These are phyloP conservation scores for Ceryle rudis DNA, from an alignment of 2,797 vertebrate genomes.

Conservation along the genomic window DNA sequence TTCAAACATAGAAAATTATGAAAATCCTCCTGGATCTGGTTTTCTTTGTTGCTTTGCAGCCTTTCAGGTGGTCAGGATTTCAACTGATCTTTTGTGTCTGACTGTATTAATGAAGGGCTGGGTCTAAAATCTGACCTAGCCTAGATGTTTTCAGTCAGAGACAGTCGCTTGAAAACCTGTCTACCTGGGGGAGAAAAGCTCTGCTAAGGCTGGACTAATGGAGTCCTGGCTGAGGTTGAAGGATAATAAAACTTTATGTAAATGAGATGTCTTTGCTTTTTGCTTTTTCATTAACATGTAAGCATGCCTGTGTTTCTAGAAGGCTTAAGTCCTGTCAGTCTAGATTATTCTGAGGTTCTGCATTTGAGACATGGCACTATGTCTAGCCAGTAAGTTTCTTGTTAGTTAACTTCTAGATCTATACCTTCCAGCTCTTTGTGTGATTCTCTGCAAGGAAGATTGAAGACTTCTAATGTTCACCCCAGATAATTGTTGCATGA, in stretches of 20 bases:
- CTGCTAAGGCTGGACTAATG: background rate
- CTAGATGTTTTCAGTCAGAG: constrained; percentile 74
- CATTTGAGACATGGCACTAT: background rate
- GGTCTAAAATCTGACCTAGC: constrained; percentile 77
- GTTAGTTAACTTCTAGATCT: background rate
- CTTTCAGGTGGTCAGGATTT: constrained; percentile 4
- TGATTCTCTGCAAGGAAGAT: background rate
- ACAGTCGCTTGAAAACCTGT: background rate
- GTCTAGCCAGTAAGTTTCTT: background rate
- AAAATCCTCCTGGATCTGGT: background rate
- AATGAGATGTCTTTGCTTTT: background rate
- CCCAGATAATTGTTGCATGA: background rate
- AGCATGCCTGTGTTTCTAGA: background rate
- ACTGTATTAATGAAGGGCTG: constrained; percentile 82
- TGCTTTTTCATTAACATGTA: background rate
- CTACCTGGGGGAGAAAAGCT: background rate
- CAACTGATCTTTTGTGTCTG: constrained; percentile 11
- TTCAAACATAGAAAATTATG: background rate
- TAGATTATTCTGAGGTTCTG: background rate
- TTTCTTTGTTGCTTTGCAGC: background rate
- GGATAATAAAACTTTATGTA: constrained; percentile 54
- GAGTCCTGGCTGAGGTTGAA: background rate
- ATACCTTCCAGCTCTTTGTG: background rate
- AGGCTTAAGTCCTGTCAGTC: background rate
- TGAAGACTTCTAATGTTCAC: background rate